Evolutionary conservation across 2,888 invertebrate species (phyloP), one percentile per base, ranked within the genome.

Genomic region (Lepidochrysops patricia): DNA sequence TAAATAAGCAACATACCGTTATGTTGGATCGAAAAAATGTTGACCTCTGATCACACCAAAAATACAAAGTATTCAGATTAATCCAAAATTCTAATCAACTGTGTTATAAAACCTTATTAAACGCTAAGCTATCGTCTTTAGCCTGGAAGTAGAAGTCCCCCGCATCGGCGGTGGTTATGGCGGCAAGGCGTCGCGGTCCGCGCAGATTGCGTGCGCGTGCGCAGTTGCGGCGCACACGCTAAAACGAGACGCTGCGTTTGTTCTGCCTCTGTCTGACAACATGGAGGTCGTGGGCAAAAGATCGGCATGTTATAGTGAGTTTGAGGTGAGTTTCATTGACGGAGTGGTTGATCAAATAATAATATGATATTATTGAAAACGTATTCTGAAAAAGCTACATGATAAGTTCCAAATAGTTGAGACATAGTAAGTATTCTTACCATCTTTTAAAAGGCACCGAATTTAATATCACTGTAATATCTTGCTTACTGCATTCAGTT

Each of bases 141-240:
- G 95, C 56, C 90, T 96, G n/a, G 92, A 94, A 64, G 83, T 96
- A 0, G 80, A 86, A 49, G 94, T 95, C 0, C 90, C 92, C 4
- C 91, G 96, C 43, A 68, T 96, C 2, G 97, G 97, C 1, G 97
- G 97, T 9, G 95, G 87, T 0, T 97, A 94, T 73, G 97, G 97
- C 0, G 91, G 90, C 0, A 97, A 97, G 77, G 92, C 94, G 35
- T 90, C 92, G 0, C 90, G 94, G n/a, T 86, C 92, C 1, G 69
- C 88, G 1, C 81, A 90, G 2, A 70, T 90, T 0, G 91, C 93
- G 0, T 91, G 92, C 66, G 93, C 93, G 0, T 92, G 93, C 70
- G 94, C 94, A 0, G 72, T 96, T 0, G 95, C 92, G 0, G 92
- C 94, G 1, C 74, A 90, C 68, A 86, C 87, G 58, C 78, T 93